phyloP scores from a whole-genome alignment of 1,140 invertebrate genomes.

The Vanessa tameamea region DNA sequence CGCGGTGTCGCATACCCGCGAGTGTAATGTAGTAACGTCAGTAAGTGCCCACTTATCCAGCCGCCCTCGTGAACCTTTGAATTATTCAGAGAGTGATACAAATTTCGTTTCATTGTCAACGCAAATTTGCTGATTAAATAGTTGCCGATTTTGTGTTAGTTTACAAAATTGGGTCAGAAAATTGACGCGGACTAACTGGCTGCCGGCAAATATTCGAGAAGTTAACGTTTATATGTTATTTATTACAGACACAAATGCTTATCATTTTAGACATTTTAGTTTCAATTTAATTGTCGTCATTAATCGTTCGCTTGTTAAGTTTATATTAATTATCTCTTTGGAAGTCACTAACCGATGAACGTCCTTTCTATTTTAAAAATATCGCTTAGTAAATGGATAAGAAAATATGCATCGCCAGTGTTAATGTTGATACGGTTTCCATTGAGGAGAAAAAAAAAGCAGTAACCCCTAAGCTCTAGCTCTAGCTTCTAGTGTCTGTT shows the following conservation, averaged over 20 bases:
- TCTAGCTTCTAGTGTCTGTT: too few species aligned
- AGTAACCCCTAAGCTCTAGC: too few species aligned
- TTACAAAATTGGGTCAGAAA: slow-evolving; percentile 44
- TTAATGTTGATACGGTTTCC: too few species aligned
- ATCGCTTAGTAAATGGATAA: too few species aligned
- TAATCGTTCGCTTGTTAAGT: too few species aligned
- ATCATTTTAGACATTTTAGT: not conserved
- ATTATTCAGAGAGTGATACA: slow-evolving; percentile 44
- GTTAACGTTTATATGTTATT: slow-evolving; percentile 7
- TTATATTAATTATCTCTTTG: too few species aligned
- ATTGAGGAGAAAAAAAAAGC: too few species aligned
- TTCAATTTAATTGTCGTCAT: not conserved
- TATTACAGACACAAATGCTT: not conserved
- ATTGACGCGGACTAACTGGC: slow-evolving; percentile 37
- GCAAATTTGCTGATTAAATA: slow-evolving; percentile 48
- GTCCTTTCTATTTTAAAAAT: too few species aligned
- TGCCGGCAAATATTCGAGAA: slow-evolving; percentile 21
- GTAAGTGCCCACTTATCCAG: slow-evolving; percentile 13
- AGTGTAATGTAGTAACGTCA: slow-evolving; percentile 21
- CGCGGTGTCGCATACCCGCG: not conserved
- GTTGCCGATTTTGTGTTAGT: slow-evolving; percentile 44
- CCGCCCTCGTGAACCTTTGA: slow-evolving; percentile 28
- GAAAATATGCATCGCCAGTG: too few species aligned
- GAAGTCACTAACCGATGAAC: too few species aligned
- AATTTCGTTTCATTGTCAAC: slow-evolving; percentile 43